Evolutionary conservation across 1,140 invertebrate genomes (phyloP), one percentile per base, ranked within the genome.

Genomic region (Phymorhynchus buccinoides): DNA sequence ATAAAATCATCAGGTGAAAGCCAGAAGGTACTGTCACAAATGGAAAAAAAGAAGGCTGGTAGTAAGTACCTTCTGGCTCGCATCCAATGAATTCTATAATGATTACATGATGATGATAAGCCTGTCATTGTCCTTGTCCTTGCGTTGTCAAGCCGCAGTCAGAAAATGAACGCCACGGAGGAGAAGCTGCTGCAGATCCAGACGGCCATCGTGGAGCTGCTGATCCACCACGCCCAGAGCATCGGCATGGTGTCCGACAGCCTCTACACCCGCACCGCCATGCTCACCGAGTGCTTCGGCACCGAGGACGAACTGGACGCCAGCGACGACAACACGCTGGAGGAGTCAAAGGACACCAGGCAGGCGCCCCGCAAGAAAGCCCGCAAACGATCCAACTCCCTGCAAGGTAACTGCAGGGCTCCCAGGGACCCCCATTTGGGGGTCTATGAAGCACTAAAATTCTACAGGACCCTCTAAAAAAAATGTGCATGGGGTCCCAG

Each of bases 221-320:
- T 97, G 80, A 97, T 97, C 87, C 95, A 96, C 92, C 96, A 97
- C 93, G 95, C 96, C 14, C 94, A 95, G 84, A 92, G 94, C 86
- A 96, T 97, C 91, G 96, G 96, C 78, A 92, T 95, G 80, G 92
- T 97, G 84, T 96, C 96, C 14, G 94, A 95, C 85, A 89, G 92
- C 89, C 94, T 92, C 90, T 94, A 92, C 94, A 82, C 94, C 93
- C 87, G 87, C 87, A 83, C 94, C 88, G n/a, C 90, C 88, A 85
- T 91, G 87, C 88, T 93, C 86, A 89, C 90, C 37, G 86, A 92
- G 83, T 88, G 90, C 62, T 92, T 90, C 87, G 89, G 86, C 16
- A 91, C 91, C 30, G 91, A 91, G 77, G 91, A 92, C 85, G 91
- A 92, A 12, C 84, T 91, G n/a, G 91, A 92, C 80, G 87, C 87